Base-by-base conservation (phyloP, 2,113 vertebrate genomes). In the Gasterosteus nipponicus region DNA sequence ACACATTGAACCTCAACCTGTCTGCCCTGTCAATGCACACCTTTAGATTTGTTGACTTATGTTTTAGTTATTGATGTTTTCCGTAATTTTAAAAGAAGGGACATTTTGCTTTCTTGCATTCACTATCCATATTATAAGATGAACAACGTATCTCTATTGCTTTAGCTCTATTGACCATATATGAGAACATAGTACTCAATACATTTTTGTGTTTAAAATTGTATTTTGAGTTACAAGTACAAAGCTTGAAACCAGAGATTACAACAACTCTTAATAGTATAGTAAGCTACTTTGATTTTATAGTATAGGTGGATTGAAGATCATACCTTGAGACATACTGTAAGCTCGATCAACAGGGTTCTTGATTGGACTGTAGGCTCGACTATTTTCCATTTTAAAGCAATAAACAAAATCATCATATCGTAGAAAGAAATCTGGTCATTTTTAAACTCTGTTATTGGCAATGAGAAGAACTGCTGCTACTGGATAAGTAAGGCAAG, bases 1-100 rank as follows among this genome's bases (percentile, higher is more conserved):
- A 29, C 42, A 74, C 46, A 57, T 69, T 31, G 22, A 65, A 65
- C 42, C 42, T 61, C 2, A 56, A 61, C 60, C 9, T 41, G 29
- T 41, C 14, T 71, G 61, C 18, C 31, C 3, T 31, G 22, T 61
- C 26, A 39, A 31, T 46, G 22, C 38, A 29, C 8, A 68, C 2
- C 12, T 2, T 39, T 33, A 18, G 46, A 22, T 18, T 35, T 41
- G 8, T 49, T 57, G 41, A 26, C 31, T 67, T 71, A 16, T 26
- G 31, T 5, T 71, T 16, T 51, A 33, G 33, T 41, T 49, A 39
- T 26, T 29, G 31, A 38, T 31, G 42, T 42, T 38, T 18, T 60
- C n/a, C 35, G n/a, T 35, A 18, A 35, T 35, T 49, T 19, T 33
- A 39, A 12, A 46, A 59, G 22, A 71, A 35, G 10, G 19, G 5